Conservation (phyloP, 1,140 invertebrate species). For the Wiebesia pumilae region DNA sequence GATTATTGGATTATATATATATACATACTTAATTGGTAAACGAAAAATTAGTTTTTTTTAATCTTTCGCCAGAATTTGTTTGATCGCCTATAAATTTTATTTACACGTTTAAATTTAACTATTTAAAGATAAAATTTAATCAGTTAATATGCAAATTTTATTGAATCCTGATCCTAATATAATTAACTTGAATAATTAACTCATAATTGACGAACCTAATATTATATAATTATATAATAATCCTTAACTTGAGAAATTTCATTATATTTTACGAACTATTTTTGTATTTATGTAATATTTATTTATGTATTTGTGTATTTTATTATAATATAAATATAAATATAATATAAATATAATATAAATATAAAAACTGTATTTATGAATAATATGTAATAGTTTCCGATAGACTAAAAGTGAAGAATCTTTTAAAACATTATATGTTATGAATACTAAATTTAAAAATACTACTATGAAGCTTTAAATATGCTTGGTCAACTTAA, state of each 20-base stretch:
- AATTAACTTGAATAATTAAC: not conserved
- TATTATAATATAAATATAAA: no score
- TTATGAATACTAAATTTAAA: not conserved
- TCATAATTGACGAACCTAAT: not conserved
- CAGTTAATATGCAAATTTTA: not conserved
- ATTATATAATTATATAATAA: no score
- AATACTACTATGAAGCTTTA: not conserved
- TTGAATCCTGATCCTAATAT: not conserved
- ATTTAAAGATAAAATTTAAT: not conserved
- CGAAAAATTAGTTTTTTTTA: no score
- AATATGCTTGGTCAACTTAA: not conserved
- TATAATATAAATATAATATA: no score
- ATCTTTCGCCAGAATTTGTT: no score
- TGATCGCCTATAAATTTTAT: no score
- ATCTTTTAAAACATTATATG: not conserved
- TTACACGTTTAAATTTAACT: not conserved
- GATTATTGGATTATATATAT: no score
- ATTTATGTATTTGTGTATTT: no score
- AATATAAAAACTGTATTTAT: no score
- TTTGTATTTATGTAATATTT: no score
- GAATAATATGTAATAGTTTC: not conserved
- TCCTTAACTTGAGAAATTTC: not conserved
- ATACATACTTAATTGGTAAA: no score
- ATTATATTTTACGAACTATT: not conserved
- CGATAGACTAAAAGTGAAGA: not conserved